Percentiles rank a stretch among this genome's conserved stretches.
Evolutionary conservation across 2,113 vertebrate genomes (phyloP).

Genomic region (Pampusana beccarii): DNA sequence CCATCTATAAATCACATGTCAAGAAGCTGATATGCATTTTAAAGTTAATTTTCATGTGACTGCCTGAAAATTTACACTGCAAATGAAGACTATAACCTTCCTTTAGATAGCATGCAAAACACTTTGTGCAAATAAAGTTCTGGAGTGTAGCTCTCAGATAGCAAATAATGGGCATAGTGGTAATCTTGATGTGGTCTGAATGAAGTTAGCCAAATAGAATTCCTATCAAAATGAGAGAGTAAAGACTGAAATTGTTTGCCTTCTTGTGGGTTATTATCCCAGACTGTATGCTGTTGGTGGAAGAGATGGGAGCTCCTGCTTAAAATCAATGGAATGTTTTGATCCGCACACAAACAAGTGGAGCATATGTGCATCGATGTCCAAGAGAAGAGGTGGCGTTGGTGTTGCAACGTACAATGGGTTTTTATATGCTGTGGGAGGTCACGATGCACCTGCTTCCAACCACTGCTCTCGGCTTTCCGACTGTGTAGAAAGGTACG

Average conservation of each 20-base stretch:
- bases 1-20: not conserved
- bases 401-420: conserved; percentile 93
- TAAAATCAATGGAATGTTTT: conserved; percentile 96
- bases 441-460: conserved; percentile 93
- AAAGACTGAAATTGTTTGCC: not conserved
- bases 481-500: conserved; percentile 92
- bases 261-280: not conserved
- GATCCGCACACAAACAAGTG: conserved; percentile 98
- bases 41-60: not conserved
- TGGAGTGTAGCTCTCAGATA: accelerated
- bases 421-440: conserved; percentile 91
- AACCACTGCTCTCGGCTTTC: conserved; percentile 93
- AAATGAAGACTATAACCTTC: not conserved
- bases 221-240: not conserved
- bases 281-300: conserved; percentile 95
- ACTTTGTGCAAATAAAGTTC: not conserved
- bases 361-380: conserved; percentile 92
- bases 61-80: not conserved
- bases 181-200: not conserved
- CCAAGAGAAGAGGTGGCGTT: conserved; percentile 91
- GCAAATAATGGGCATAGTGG: not conserved
- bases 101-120: not conserved
- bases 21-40: not conserved
- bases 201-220: not conserved
- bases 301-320: conserved; percentile 93